A percentile compares a stretch with the other conserved stretches of the same genome.
These are phyloP conservation scores for Uropetala carovei DNA, from an alignment of 2,888 invertebrate species.

Conservation along the genomic window DNA sequence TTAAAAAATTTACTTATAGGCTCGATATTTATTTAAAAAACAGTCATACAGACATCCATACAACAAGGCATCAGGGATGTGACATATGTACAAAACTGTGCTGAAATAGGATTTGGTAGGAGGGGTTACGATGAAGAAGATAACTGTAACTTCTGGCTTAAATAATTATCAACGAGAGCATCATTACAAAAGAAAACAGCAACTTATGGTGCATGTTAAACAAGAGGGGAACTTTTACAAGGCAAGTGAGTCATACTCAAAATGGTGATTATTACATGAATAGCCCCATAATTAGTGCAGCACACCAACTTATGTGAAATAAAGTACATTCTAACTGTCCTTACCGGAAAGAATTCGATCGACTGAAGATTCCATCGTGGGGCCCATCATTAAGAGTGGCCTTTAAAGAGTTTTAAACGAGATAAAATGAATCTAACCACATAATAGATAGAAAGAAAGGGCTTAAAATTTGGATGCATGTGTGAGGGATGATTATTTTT, in stretches of 20 bases:
- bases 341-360: slow-evolving; percentile 42
- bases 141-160: slow-evolving; percentile 47
- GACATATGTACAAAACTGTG: slow-evolving; percentile 52
- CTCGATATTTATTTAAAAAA: slow-evolving; percentile 36
- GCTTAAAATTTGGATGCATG: slow-evolving; percentile 66
- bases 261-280: neutral
- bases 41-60: slow-evolving; percentile 43
- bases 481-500: slow-evolving; percentile 77
- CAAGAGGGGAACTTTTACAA: slow-evolving; percentile 59
- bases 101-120: neutral
- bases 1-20: slow-evolving; percentile 20
- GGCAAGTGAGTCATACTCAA: neutral
- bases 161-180: neutral
- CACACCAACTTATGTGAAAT: slow-evolving; percentile 75
- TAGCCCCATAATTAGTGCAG: slow-evolving; percentile 21
- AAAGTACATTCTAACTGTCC: slow-evolving; percentile 74
- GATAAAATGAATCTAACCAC: slow-evolving; percentile 72
- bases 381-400: slow-evolving; percentile 38
- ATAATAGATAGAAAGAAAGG: slow-evolving; percentile 70
- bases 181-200: neutral
- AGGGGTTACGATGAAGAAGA: neutral
- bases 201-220: neutral
- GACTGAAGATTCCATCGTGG: slow-evolving; percentile 38
- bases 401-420: slow-evolving; percentile 41
- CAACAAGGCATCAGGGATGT: slow-evolving; percentile 44